phyloP scores from a whole-genome alignment of 2,113 vertebrate genomes.

The Notechis scutatus region DNA sequence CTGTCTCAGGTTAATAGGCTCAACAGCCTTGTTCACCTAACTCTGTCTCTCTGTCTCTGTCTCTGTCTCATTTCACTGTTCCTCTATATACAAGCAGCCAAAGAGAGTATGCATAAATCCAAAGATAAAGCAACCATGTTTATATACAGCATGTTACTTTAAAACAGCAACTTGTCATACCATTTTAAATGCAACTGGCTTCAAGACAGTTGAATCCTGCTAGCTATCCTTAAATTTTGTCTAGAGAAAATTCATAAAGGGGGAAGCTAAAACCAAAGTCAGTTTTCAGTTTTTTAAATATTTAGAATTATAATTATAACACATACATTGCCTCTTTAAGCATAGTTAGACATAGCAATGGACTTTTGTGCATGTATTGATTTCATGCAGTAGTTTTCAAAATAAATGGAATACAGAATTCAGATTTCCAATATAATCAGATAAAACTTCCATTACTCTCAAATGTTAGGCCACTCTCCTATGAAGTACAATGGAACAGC shows the following conservation, averaged over 20 bases:
- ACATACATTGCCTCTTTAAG: neutral
- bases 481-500: neutral
- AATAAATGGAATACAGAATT: neutral
- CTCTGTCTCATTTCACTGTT: neutral
- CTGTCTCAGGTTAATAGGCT: conserved; percentile 59
- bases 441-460: neutral
- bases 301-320: neutral
- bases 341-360: neutral
- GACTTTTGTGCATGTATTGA: neutral
- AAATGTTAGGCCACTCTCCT: neutral
- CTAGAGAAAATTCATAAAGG: neutral
- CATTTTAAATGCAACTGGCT: neutral
- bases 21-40: conserved; percentile 34
- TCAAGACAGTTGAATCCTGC: neutral
- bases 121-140: neutral
- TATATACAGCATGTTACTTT: neutral
- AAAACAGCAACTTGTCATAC: neutral
- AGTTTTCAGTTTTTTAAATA: neutral
- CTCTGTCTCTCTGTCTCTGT: neutral
- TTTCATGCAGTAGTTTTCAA: neutral
- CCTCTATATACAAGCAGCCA: neutral
- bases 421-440: neutral
- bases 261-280: neutral
- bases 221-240: neutral
- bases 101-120: neutral